Base-by-base conservation (phyloP, 2,888 invertebrate species). In the Acronicta leporina region DNA sequence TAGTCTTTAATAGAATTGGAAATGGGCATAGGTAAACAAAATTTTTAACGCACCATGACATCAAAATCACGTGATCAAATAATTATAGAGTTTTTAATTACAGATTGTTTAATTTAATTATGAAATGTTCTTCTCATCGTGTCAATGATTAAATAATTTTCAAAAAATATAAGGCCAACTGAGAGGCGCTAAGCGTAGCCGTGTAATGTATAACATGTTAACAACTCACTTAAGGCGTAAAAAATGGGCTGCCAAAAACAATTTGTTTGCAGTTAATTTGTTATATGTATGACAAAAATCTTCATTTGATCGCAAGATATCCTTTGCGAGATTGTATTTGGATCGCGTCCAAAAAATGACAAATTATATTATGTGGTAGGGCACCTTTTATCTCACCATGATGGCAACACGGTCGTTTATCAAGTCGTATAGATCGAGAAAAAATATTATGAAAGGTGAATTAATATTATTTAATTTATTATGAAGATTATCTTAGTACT, bases 291-390 rank as follows among this genome's bases (percentile, higher is more conserved):
- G 40, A 62, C 53, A 38, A 38, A 33, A 63, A 58, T 16, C 59
- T 14, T 38, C n/a, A 38, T 57, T 58, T 42, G 53, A 53, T 57
- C 10, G 35, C 6, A 15, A 35, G 14, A 47, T 68, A 63, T 68
- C 66, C 64, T 62, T 73, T 49, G 43, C 25, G 25, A 59, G n/a
- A 11, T 42, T 54, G 50, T 38, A 52, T 45, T 72, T 79, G 77
- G 78, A 68, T 0, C 5, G 9, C n/a, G 16, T 69, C 79, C 79
- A 79, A 73, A 68, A 38, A 69, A 67, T 70, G 61, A 68, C 51
- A 68, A 65, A 69, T 77, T 63, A 62, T 60, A 30, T 44, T 60
- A 63, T 53, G 45, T 45, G 45, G 20, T 54, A 54, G 67, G 61
- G 44, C 51, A 40, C 33, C 46, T 47, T 64, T 68, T 62, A 69